Evolutionary conservation across 2,888 invertebrate species (phyloP).

Genomic region (Caenorhabditis japonica): DNA sequence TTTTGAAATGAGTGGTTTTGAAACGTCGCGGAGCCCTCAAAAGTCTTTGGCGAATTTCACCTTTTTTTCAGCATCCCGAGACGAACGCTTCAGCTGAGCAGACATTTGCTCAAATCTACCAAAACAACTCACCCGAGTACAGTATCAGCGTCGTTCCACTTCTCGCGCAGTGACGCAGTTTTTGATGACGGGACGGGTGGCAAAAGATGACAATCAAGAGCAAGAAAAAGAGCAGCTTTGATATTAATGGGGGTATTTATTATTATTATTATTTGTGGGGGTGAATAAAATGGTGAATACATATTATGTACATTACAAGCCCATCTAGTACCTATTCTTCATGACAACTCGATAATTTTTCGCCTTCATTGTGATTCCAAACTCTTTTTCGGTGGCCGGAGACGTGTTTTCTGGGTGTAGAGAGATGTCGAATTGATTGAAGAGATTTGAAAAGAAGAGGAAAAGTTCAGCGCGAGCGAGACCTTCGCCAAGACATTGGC

Average conservation of each 20-base stretch:
- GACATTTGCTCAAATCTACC: conserved; percentile 22
- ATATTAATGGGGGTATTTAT: too few relatives aligned
- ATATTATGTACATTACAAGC: too few relatives aligned
- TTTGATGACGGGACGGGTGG: too few relatives aligned
- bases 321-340: conserved; percentile 20
- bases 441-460: conserved; percentile 56
- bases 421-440: conserved; percentile 51
- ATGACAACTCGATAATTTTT: conserved; percentile 29
- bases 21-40: too few relatives aligned
- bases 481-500: conserved; percentile 62
- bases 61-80: conserved; percentile 17
- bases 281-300: too few relatives aligned
- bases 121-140: conserved; percentile 37
- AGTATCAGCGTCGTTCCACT: conserved; percentile 45
- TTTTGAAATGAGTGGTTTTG: neutral
- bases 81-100: conserved; percentile 13
- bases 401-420: conserved; percentile 20
- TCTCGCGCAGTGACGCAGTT: conserved; percentile 17
- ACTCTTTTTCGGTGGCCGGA: conserved; percentile 35
- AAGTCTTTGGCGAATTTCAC: neutral
- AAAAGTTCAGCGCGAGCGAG: conserved; percentile 58
- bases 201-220: neutral
- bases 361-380: conserved; percentile 48
- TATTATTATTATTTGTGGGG: too few relatives aligned
- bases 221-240: neutral